Evolutionary conservation across 1,140 invertebrate species (phyloP).

Genomic region (Temnothorax longispinosus): DNA sequence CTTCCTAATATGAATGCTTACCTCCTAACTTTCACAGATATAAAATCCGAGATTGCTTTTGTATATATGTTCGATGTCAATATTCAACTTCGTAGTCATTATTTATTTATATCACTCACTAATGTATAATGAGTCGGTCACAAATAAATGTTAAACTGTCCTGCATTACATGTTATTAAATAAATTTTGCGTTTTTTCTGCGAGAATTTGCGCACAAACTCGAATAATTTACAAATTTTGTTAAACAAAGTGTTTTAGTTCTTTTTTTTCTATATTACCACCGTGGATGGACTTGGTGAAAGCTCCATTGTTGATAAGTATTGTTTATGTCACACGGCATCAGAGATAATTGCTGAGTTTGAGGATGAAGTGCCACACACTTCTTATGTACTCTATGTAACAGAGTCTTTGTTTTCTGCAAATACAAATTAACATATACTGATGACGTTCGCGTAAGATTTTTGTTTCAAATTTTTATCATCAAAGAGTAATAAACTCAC

Average conservation of each 20-base stretch:
- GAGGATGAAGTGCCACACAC: constrained; percentile 94
- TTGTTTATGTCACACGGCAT: constrained; percentile 94
- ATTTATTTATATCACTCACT: background rate
- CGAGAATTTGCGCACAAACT: background rate
- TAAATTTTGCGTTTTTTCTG: background rate
- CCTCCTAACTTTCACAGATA: background rate
- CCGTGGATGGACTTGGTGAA: constrained; percentile 91
- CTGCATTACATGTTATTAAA: constrained; percentile 22
- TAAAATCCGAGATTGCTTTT: constrained; percentile 3
- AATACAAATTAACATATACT: constrained; percentile 4
- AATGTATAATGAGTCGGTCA: constrained; percentile 7
- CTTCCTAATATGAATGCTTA: background rate
- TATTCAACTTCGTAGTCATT: background rate
- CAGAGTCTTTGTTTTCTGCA: constrained; percentile 90
- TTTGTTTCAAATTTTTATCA: background rate
- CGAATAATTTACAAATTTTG: constrained; percentile 33
- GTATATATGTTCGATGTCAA: constrained; percentile 3
- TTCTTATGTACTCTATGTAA: constrained; percentile 92
- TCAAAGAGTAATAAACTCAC: constrained; percentile 78
- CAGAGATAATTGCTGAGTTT: constrained; percentile 91
- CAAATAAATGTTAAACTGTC: constrained; percentile 20
- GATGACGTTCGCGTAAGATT: background rate
- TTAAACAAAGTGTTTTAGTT: background rate
- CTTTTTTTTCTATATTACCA: constrained; percentile 85
- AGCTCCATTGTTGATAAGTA: constrained; percentile 95